These are phyloP conservation scores for Platycheirus rosarum DNA, from an alignment of 2,888 invertebrate genomes.

Conservation along the genomic window DNA sequence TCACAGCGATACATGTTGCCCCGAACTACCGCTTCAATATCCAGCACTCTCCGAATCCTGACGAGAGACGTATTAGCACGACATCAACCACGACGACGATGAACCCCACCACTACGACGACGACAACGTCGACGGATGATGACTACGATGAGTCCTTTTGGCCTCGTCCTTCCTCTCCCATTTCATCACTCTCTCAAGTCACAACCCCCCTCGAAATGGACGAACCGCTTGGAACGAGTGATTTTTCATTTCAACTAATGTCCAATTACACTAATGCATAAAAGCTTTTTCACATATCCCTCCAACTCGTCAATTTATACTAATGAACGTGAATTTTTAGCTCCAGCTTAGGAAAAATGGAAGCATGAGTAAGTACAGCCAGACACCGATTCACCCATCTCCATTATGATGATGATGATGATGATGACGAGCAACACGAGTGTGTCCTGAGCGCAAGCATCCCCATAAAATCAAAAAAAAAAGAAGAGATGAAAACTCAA, in stretches of 20 bases:
- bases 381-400: constrained; percentile 66
- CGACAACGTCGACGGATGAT: constrained; percentile 46
- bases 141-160: constrained; percentile 27
- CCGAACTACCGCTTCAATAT: neutral
- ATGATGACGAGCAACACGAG: constrained; percentile 12
- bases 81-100: constrained; percentile 55
- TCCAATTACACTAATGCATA: constrained; percentile 78
- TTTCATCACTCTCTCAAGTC: constrained; percentile 7
- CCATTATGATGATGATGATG: constrained; percentile 15
- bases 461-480: constrained; percentile 28
- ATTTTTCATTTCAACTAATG: constrained; percentile 78
- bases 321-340: constrained; percentile 76
- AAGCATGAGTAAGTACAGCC: constrained; percentile 58
- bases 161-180: constrained; percentile 11
- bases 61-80: constrained; percentile 53
- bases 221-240: constrained; percentile 74
- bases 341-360: constrained; percentile 62
- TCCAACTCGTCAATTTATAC: constrained; percentile 76
- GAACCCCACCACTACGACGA: constrained; percentile 24
- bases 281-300: constrained; percentile 76
- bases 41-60: neutral
- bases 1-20: neutral
- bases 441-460: constrained; percentile 45
- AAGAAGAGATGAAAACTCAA: constrained; percentile 26
- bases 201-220: constrained; percentile 61